A percentile compares a stretch with the other conserved stretches of the same genome.
These are phyloP conservation scores for Oscheius sp. DNA, from an alignment of 2,888 invertebrate genomes.

Conservation along the genomic window DNA sequence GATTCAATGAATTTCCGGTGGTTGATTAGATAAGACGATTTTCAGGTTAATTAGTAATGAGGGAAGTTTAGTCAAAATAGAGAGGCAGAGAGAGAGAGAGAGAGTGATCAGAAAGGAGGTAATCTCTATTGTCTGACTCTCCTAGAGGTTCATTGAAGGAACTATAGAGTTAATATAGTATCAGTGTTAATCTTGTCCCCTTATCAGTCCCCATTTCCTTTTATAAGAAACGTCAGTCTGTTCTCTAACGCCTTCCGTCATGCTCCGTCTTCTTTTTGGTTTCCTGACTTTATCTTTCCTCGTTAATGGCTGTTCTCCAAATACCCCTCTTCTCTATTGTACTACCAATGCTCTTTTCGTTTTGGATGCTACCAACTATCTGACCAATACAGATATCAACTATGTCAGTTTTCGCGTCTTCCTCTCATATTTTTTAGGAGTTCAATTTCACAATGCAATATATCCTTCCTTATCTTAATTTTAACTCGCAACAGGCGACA, in stretches of 20 bases:
- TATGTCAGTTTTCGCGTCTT: not conserved
- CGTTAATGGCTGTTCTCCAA: too few relatives aligned
- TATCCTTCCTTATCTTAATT: not conserved
- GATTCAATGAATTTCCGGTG: not conserved
- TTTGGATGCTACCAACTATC: constrained; percentile 20
- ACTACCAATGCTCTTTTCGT: constrained; percentile 8
- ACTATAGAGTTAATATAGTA: too few relatives aligned
- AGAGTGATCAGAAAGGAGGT: too few relatives aligned
- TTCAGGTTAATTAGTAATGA: not conserved
- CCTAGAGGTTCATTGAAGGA: too few relatives aligned
- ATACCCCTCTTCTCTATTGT: too few relatives aligned
- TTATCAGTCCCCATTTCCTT: too few relatives aligned
- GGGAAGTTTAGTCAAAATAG: not conserved
- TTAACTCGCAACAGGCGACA: constrained; percentile 1
- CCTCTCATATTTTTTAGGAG: constrained; percentile 3
- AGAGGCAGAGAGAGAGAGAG: not conserved
- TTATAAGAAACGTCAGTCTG: too few relatives aligned
- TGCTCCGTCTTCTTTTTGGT: too few relatives aligned
- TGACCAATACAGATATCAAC: constrained; percentile 12
- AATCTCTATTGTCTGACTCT: too few relatives aligned
- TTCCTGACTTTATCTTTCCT: too few relatives aligned
- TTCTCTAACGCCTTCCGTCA: too few relatives aligned
- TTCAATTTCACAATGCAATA: constrained; percentile 10
- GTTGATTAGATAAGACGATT: not conserved
- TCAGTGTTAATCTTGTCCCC: too few relatives aligned